phyloP scores from a whole-genome alignment of 2,113 vertebrate genomes.

The Stercorarius parasiticus region DNA sequence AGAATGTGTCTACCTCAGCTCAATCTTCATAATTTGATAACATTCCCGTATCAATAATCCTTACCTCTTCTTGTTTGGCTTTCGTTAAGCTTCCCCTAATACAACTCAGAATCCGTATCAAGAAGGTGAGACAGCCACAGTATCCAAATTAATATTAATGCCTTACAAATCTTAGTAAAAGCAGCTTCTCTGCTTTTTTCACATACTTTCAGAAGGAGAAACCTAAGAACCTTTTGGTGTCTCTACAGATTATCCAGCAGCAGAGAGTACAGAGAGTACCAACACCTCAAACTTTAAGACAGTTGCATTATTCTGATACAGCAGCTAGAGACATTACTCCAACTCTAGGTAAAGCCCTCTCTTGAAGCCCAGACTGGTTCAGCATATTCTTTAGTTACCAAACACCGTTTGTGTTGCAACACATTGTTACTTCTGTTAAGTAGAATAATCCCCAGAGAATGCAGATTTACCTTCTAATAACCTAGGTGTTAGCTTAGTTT shows the following conservation, averaged over 20 bases:
- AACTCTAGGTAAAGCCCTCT: neutral
- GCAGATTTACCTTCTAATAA: neutral
- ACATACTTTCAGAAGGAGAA: neutral
- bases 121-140: neutral
- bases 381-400: neutral
- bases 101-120: neutral
- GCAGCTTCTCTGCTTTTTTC: neutral
- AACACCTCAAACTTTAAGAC: neutral
- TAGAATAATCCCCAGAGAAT: neutral
- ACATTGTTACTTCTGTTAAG: neutral
- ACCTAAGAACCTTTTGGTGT: accelerated
- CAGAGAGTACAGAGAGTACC: neutral
- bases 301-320: neutral
- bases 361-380: neutral
- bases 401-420: neutral
- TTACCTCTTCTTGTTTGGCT: neutral
- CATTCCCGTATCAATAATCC: neutral
- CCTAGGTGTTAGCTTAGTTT: neutral
- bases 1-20: neutral
- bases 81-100: neutral
- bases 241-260: neutral
- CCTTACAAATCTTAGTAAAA: neutral
- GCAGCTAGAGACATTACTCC: neutral
- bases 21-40: neutral
- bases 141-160: neutral